phyloP scores from a whole-genome alignment of 2,888 invertebrate genomes.

The Erebia ligea region DNA sequence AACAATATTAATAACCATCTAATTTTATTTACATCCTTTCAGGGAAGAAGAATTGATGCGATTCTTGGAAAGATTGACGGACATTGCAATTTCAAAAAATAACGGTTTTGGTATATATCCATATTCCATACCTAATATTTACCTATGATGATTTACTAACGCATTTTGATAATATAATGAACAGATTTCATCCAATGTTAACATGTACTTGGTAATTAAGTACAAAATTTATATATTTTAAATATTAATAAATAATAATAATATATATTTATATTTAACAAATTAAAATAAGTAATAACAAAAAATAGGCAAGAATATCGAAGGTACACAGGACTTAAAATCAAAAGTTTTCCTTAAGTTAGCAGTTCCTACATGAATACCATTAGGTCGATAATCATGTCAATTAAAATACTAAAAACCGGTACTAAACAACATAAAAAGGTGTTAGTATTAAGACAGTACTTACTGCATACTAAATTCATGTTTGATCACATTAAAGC shows the following conservation, averaged over 20 bases:
- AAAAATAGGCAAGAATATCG: background rate
- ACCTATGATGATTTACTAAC: too few relatives aligned
- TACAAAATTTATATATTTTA: too few relatives aligned
- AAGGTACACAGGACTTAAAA: background rate
- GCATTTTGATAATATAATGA: too few relatives aligned
- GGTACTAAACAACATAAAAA: background rate
- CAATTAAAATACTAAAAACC: background rate
- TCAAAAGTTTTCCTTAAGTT: constrained; percentile 5
- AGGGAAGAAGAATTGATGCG: too few relatives aligned
- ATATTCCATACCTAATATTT: too few relatives aligned
- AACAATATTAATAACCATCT: background rate
- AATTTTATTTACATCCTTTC: too few relatives aligned
- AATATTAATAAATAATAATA: background rate
- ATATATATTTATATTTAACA: background rate
- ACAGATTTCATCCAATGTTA: too few relatives aligned
- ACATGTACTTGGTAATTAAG: too few relatives aligned
- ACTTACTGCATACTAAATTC: constrained; percentile 33
- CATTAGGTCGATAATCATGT: background rate
- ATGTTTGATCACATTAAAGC: constrained; percentile 17
- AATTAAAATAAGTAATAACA: too few relatives aligned
- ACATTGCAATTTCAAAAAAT: too few relatives aligned
- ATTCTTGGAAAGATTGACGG: too few relatives aligned
- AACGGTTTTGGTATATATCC: too few relatives aligned
- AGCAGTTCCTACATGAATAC: background rate
- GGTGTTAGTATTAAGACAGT: background rate